phyloP scores from a whole-genome alignment of 2,888 invertebrate species.

The Drosophila neoperkinsi region DNA sequence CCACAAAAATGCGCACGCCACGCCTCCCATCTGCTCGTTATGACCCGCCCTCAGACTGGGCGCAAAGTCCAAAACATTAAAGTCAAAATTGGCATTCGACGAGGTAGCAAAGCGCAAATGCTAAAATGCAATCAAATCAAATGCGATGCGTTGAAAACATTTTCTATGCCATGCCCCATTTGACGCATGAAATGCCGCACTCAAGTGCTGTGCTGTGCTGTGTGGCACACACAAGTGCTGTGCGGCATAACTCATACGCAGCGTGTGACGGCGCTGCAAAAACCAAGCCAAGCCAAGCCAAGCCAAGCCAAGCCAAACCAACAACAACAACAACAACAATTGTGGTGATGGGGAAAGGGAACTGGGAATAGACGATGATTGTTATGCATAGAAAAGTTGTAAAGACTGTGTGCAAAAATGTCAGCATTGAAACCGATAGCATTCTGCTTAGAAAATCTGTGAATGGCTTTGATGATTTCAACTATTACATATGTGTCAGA shows the following conservation, averaged over 20 bases:
- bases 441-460: neutral
- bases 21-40: constrained; percentile 2
- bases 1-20: constrained; percentile 1
- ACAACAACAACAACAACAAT: neutral
- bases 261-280: constrained; percentile 58
- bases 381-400: neutral
- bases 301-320: neutral
- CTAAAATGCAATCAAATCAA: constrained; percentile 45
- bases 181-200: constrained; percentile 59
- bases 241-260: constrained; percentile 73
- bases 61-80: constrained; percentile 67
- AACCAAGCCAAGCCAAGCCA: neutral
- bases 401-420: neutral
- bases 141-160: constrained; percentile 53
- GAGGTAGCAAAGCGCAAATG: constrained; percentile 32
- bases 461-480: neutral
- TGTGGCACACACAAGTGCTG: constrained; percentile 12
- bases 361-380: neutral
- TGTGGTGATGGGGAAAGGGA: neutral
- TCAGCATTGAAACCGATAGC: neutral
- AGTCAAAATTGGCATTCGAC: constrained; percentile 63
- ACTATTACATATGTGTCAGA: neutral
- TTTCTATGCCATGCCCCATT: constrained; percentile 74
- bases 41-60: constrained; percentile 33
- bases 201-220: constrained; percentile 3